phyloP scores from a whole-genome alignment of 2,888 invertebrate genomes.

The Norana najaformis region DNA sequence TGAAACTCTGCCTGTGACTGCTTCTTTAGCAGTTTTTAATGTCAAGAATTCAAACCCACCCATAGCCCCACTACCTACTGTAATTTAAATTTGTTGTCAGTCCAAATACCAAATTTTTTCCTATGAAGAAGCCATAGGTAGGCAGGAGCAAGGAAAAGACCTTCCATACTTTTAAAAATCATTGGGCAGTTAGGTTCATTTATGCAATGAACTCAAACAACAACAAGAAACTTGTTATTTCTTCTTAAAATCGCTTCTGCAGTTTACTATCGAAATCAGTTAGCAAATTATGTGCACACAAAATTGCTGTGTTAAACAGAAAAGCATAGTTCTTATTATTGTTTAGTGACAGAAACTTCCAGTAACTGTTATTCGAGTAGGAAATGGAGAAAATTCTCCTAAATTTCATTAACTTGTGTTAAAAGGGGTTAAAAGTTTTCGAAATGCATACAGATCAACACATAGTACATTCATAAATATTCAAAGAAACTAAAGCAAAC shows the following conservation, averaged over 20 bases:
- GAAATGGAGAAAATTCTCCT: not conserved
- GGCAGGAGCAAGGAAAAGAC: not conserved
- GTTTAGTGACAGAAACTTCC: not conserved
- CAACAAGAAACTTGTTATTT: not conserved
- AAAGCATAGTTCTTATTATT: not conserved
- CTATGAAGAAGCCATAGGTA: too few species aligned
- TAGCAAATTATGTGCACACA: not conserved
- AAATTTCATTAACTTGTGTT: not conserved
- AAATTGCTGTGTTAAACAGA: constrained; percentile 1
- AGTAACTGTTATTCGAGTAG: not conserved
- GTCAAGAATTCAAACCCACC: too few species aligned
- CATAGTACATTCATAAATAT: not conserved
- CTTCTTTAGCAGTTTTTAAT: too few species aligned
- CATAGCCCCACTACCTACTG: too few species aligned
- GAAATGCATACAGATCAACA: not conserved
- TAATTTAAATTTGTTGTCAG: too few species aligned
- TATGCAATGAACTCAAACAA: not conserved
- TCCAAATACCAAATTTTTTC: too few species aligned
- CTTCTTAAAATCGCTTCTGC: not conserved
- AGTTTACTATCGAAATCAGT: not conserved
- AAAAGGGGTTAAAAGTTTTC: not conserved
- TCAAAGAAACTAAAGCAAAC: not conserved
- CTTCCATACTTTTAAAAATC: not conserved
- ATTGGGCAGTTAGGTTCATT: not conserved
- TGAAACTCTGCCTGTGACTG: too few species aligned